Evolutionary conservation across 2,797 vertebrate genomes (phyloP).

Genomic region (Myotis findleyi): DNA sequence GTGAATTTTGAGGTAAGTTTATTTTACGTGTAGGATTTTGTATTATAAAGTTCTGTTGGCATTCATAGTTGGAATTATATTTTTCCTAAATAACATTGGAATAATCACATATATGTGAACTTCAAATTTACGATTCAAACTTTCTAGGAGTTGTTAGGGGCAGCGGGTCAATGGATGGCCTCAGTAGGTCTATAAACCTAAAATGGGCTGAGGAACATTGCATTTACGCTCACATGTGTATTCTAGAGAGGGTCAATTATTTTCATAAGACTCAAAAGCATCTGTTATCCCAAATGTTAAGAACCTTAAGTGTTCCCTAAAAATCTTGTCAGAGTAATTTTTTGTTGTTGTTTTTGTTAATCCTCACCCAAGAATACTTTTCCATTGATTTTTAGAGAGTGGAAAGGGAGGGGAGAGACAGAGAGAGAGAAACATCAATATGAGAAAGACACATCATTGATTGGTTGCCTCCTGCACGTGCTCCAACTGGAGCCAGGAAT

Average conservation of each 20-base stretch:
- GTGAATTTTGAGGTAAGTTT: conserved; percentile 98
- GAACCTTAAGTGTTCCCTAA: not conserved
- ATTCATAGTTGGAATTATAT: not conserved
- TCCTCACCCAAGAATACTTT: too few species aligned
- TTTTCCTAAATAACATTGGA: not conserved
- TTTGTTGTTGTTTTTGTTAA: too few species aligned
- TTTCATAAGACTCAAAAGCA: not conserved
- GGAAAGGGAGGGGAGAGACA: too few species aligned
- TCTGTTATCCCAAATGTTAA: not conserved
- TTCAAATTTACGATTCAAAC: not conserved
- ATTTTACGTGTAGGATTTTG: conserved; percentile 84
- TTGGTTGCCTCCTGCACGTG: too few species aligned
- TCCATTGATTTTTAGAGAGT: too few species aligned
- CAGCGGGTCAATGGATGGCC: not conserved
- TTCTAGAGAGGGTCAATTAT: not conserved
- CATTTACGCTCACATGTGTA: not conserved
- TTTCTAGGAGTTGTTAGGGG: not conserved
- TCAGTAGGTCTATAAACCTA: too few species aligned
- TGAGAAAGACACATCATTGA: too few species aligned
- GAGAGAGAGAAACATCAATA: too few species aligned
- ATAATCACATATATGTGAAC: not conserved
- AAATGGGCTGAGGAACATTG: not conserved
- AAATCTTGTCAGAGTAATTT: not conserved
- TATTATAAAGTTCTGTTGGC: conserved; percentile 69
- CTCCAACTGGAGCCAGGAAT: too few species aligned